phyloP scores from a whole-genome alignment of 2,113 vertebrate genomes.

The Microtus oregoni region DNA sequence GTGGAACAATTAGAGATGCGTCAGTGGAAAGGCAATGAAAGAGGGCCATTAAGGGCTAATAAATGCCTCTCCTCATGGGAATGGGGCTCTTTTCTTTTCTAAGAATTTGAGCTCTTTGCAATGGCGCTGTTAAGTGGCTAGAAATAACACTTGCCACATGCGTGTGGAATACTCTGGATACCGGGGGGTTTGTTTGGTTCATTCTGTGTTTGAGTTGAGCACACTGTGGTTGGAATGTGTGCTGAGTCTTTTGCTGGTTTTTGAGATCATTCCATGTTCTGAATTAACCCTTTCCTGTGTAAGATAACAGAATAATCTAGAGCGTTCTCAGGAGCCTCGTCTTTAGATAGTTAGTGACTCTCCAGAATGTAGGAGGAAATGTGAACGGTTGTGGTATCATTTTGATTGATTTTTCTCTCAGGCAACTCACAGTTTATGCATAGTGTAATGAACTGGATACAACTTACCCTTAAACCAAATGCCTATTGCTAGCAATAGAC shows the following conservation, averaged over 20 bases:
- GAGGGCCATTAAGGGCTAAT: constrained; percentile 75
- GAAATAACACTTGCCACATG: constrained; percentile 73
- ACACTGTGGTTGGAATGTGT: constrained; percentile 51
- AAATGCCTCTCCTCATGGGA: constrained; percentile 73
- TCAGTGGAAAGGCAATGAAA: constrained; percentile 78
- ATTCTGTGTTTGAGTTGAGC: constrained; percentile 56
- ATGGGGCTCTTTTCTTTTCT: constrained; percentile 52
- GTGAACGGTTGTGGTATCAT: constrained; percentile 14
- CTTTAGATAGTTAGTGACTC: constrained; percentile 44
- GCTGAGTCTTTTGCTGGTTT: constrained; percentile 46
- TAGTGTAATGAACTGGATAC: neutral
- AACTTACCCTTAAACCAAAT: neutral
- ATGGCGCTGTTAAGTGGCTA: constrained; percentile 73
- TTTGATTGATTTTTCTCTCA: constrained; percentile 30
- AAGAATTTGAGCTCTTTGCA: constrained; percentile 74
- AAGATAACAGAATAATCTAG: neutral
- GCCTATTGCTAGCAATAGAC: neutral
- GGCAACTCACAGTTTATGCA: neutral
- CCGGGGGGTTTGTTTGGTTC: constrained; percentile 60
- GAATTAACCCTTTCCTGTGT: constrained; percentile 53
- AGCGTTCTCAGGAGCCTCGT: neutral
- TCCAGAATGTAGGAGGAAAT: constrained; percentile 1
- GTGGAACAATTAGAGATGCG: constrained; percentile 75
- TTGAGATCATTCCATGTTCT: constrained; percentile 49
- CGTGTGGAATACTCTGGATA: constrained; percentile 65